phyloP scores from a whole-genome alignment of 2,113 vertebrate genomes.

The Brachirus orientalis region DNA sequence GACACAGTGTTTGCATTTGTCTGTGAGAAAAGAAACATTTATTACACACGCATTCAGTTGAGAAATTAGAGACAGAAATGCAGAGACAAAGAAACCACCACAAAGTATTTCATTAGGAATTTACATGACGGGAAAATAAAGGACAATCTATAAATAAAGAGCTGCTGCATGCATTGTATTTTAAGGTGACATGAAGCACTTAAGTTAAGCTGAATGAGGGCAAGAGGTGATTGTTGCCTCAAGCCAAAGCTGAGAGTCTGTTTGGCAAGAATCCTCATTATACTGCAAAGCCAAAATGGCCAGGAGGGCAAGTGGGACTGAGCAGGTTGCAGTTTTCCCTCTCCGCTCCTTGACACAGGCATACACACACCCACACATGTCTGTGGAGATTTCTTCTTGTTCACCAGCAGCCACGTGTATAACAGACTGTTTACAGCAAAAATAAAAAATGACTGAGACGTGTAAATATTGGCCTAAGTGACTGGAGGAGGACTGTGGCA shows the following conservation, averaged over 20 bases:
- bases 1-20: conserved; percentile 31
- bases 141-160: background rate
- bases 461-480: conserved; percentile 62
- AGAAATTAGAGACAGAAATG: conserved; percentile 36
- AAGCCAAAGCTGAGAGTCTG: conserved; percentile 21
- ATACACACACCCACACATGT: conserved; percentile 15
- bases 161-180: conserved; percentile 8
- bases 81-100: conserved; percentile 22
- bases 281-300: conserved; percentile 37
- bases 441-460: conserved; percentile 57
- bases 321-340: conserved; percentile 37
- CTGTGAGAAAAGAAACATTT: conserved; percentile 48
- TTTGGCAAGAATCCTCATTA: conserved; percentile 37
- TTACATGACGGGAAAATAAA: background rate
- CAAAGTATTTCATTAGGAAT: background rate
- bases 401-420: conserved; percentile 22
- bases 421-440: conserved; percentile 52
- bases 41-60: conserved; percentile 30
- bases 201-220: background rate
- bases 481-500: conserved; percentile 49
- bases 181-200: conserved; percentile 27
- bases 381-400: conserved; percentile 20
- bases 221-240: conserved; percentile 22
- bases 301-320: conserved; percentile 13
- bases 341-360: conserved; percentile 33